Conservation (phyloP, 2,888 invertebrate genomes). For the Tortricodes alternella region DNA sequence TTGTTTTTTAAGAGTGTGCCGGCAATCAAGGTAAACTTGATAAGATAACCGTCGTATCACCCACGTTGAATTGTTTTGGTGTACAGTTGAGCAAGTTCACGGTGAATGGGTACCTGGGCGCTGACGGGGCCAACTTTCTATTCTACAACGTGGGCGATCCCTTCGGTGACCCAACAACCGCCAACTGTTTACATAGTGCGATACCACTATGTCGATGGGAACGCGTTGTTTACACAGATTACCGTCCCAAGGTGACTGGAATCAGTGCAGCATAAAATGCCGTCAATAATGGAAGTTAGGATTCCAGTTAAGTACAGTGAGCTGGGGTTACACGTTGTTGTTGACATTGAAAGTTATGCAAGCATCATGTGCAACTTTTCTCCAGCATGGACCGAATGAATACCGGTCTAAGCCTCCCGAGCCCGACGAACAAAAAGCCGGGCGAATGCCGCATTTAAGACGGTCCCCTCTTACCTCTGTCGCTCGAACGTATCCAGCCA, state of each 20-base stretch:
- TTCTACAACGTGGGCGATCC: conserved; percentile 26
- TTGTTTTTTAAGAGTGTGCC: neutral
- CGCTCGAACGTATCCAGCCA: conserved; percentile 88
- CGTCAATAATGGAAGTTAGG: conserved; percentile 16
- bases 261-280: conserved; percentile 1
- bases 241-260: conserved; percentile 16
- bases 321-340: conserved; percentile 40
- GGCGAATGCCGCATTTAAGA: conserved; percentile 74
- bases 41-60: neutral
- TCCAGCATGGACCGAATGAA: conserved; percentile 41
- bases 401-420: conserved; percentile 45
- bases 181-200: conserved; percentile 27
- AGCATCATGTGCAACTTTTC: conserved; percentile 55
- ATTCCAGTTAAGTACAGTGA: conserved; percentile 3
- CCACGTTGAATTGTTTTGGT: conserved; percentile 23
- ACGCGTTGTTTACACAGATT: conserved; percentile 26
- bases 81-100: conserved; percentile 14
- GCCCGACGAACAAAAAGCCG: conserved; percentile 71
- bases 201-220: conserved; percentile 12
- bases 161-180: conserved; percentile 17
- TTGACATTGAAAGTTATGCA: conserved; percentile 82
- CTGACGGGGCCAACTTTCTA: conserved; percentile 18
- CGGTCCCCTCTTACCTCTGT: conserved; percentile 87
- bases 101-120: conserved; percentile 13
- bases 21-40: neutral